These are phyloP conservation scores for Gryon sp. DNA, from an alignment of 1,140 invertebrate species.

Conservation along the genomic window DNA sequence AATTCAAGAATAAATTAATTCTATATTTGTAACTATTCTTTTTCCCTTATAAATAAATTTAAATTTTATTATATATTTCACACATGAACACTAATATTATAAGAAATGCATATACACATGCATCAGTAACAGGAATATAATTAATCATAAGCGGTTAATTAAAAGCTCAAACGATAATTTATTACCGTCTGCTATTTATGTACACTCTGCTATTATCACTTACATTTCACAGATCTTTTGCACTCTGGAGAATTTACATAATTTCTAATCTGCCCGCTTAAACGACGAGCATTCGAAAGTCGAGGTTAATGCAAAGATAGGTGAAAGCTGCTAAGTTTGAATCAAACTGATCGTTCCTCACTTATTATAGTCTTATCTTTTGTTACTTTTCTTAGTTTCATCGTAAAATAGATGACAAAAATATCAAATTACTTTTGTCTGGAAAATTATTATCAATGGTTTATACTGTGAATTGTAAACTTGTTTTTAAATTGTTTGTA, in stretches of 20 bases:
- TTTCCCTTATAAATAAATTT: too few relatives aligned
- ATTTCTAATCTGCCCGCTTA: slow-evolving; percentile 44
- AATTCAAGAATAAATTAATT: too few relatives aligned
- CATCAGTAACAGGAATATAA: too few relatives aligned
- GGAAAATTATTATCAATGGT: too few relatives aligned
- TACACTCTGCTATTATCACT: slow-evolving; percentile 26
- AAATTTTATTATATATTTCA: too few relatives aligned
- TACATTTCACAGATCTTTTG: slow-evolving; percentile 28
- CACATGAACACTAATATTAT: too few relatives aligned
- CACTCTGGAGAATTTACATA: slow-evolving; percentile 35
- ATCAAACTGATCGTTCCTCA: slow-evolving; percentile 24
- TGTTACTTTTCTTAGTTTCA: slow-evolving; percentile 6
- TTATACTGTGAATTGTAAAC: too few relatives aligned
- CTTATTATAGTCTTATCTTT: slow-evolving; percentile 39
- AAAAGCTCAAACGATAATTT: slow-evolving; percentile 43
- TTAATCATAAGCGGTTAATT: slow-evolving; percentile 48
- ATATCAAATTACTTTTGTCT: too few relatives aligned
- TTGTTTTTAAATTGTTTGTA: too few relatives aligned
- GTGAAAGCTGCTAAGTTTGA: slow-evolving; percentile 42
- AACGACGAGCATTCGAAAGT: slow-evolving; percentile 28
- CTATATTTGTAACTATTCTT: too few relatives aligned
- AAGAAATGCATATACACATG: too few relatives aligned
- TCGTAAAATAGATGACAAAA: slow-evolving; percentile 12
- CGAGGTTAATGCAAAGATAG: slow-evolving; percentile 26
- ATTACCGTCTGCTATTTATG: slow-evolving; percentile 22